Base-by-base conservation (phyloP, 2,113 vertebrate genomes). In the Brachyhypopomus occidentalis region DNA sequence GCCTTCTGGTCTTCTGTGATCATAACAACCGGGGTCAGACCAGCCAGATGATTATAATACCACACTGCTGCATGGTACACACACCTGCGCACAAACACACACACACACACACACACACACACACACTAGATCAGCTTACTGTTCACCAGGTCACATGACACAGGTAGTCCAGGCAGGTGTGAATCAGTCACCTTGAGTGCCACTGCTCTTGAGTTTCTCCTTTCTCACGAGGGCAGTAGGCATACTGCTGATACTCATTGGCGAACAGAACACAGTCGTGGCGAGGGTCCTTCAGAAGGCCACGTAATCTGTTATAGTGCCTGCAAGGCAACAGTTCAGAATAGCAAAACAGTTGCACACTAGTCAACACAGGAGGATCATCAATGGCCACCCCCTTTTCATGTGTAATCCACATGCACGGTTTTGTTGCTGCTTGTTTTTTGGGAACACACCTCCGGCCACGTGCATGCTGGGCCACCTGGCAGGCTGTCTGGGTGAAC, bases 401-500 rank as follows among this genome's bases (percentile, higher is more conserved):
- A 1, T 7, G 7, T 16, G 19, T 12, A 48, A 5, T 41, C 52
- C 12, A 11, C 16, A 63, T 63, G 55, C n/a, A 58, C 12, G 2
- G 11, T 22, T 56, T 17, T 69, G 5, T 41, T 9, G 34, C 3
- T 64, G 17, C 2, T 58, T 0, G 19, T 77, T 22, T 72, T n/a
- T 78, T 20, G 64, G 20, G 5, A 23, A 27, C 0, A 2, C 94
- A 99, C 97, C 97, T 97, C 85, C 97, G 95, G 75, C 97, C 97
- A 78, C 95, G 95, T 76, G 94, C 95, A 86, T 95, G 95, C 5
- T 97, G 96, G 72, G 97, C 88, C 16, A 94, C 93, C 84, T 97
- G 95, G 84, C 96, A 97, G 2, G 96, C 95, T 0, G 98, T 99
- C 84, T 98, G 97, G 48, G 96, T 98, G 89, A 97, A 96, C 45